phyloP scores from a whole-genome alignment of 2,113 vertebrate species.

The Megaptera novaeangliae region DNA sequence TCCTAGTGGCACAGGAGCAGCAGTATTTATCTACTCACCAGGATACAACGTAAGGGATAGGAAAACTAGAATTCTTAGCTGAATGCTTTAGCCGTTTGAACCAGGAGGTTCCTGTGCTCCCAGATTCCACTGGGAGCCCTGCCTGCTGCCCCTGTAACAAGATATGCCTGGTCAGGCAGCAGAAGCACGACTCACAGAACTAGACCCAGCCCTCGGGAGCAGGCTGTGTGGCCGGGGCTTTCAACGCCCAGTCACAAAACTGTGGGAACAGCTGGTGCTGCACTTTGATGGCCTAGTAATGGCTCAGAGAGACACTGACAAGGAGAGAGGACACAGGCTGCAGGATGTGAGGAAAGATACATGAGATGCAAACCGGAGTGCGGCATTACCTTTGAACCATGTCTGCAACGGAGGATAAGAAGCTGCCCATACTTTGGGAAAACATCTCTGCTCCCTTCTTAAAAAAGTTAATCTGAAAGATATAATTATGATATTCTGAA shows the following conservation, averaged over 20 bases:
- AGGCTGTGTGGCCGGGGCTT: too few relatives aligned
- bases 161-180: not conserved
- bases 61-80: not conserved
- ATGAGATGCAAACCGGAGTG: not conserved
- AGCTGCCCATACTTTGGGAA: constrained; percentile 92
- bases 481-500: not conserved
- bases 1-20: not conserved
- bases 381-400: constrained; percentile 90
- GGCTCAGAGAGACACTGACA: not conserved
- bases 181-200: not conserved
- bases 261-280: not conserved
- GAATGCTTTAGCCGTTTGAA: not conserved
- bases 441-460: constrained; percentile 96
- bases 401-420: constrained; percentile 88
- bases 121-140: not conserved
- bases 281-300: not conserved
- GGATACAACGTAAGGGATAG: fast-evolving
- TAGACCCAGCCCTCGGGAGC: not conserved
- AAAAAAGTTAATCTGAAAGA: constrained; percentile 91
- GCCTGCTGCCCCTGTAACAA: not conserved
- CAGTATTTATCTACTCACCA: too few relatives aligned
- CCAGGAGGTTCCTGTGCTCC: not conserved
- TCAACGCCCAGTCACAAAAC: fast-evolving
- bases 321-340: not conserved
- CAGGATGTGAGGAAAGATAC: not conserved